Percentiles rank a stretch among this genome's conserved stretches.
Evolutionary conservation across 2,797 vertebrate genomes (phyloP).

Genomic region (Clarias laeviceps): DNA sequence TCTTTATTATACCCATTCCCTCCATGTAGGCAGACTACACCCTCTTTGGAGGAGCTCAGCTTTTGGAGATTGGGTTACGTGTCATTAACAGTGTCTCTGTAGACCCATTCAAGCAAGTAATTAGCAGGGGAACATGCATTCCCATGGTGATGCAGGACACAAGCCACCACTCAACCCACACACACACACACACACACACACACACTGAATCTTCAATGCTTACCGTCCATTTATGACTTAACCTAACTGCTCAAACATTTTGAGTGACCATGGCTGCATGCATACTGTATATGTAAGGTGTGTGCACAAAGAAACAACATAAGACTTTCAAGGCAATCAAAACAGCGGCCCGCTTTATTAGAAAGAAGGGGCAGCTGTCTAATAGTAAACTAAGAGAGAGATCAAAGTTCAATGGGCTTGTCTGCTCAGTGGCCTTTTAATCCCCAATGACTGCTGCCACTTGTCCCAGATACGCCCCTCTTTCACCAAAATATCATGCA

Average conservation of each 20-base stretch:
- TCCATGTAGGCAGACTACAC: slow-evolving; percentile 26
- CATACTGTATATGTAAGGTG: slow-evolving; percentile 64
- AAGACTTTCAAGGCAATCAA: slow-evolving; percentile 58
- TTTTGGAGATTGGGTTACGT: slow-evolving; percentile 60
- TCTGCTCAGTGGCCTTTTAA: slow-evolving; percentile 52
- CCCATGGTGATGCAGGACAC: slow-evolving; percentile 67
- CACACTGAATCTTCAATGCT: slow-evolving; percentile 38
- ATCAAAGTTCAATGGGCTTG: slow-evolving; percentile 63
- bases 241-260: slow-evolving; percentile 49
- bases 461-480: slow-evolving; percentile 45
- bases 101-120: slow-evolving; percentile 72
- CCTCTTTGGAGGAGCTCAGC: slow-evolving; percentile 50
- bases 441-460: slow-evolving; percentile 52
- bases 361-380: slow-evolving; percentile 69
- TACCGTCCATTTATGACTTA: slow-evolving; percentile 15
- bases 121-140: slow-evolving; percentile 74
- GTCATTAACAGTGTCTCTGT: slow-evolving; percentile 68
- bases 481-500: slow-evolving; percentile 51
- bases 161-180: slow-evolving; percentile 59
- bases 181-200: slow-evolving; percentile 28
- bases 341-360: slow-evolving; percentile 63
- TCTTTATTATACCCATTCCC: slow-evolving; percentile 11
- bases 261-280: slow-evolving; percentile 49
- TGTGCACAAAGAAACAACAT: slow-evolving; percentile 67
- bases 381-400: slow-evolving; percentile 49